These are phyloP conservation scores for Corydoras sp. DNA, from an alignment of 2,113 vertebrate species.

Conservation along the genomic window DNA sequence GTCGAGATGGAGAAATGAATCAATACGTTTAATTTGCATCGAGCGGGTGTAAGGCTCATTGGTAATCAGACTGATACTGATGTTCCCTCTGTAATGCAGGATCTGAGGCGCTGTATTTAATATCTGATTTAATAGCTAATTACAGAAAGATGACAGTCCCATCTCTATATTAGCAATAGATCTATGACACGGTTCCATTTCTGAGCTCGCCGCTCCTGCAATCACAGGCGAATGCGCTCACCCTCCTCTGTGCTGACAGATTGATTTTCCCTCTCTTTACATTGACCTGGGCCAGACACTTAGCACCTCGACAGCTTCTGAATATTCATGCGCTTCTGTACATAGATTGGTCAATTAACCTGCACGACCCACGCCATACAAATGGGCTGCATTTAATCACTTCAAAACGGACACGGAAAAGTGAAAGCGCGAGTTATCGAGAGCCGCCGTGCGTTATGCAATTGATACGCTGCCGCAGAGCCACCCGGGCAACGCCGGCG, in stretches of 20 bases:
- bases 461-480: conserved; percentile 21
- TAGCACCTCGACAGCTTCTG: conserved; percentile 51
- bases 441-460: conserved; percentile 19
- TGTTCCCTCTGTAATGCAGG: background rate
- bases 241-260: background rate
- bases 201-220: background rate
- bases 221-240: background rate
- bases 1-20: background rate
- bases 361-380: conserved; percentile 52
- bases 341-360: conserved; percentile 65
- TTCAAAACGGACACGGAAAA: conserved; percentile 26
- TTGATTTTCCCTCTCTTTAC: conserved; percentile 19
- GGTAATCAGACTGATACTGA: conserved; percentile 12
- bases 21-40: background rate
- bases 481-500: background rate
- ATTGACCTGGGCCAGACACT: conserved; percentile 45
- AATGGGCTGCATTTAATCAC: conserved; percentile 40
- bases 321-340: conserved; percentile 60
- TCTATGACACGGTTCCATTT: background rate
- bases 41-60: background rate
- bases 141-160: background rate
- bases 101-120: background rate
- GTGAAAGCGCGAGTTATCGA: conserved; percentile 44
- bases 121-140: conserved; percentile 11
- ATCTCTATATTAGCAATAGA: conserved; percentile 6